Evolutionary conservation across 2,888 invertebrate genomes (phyloP), one percentile per base, ranked within the genome.

Genomic region (Melieria omissa): DNA sequence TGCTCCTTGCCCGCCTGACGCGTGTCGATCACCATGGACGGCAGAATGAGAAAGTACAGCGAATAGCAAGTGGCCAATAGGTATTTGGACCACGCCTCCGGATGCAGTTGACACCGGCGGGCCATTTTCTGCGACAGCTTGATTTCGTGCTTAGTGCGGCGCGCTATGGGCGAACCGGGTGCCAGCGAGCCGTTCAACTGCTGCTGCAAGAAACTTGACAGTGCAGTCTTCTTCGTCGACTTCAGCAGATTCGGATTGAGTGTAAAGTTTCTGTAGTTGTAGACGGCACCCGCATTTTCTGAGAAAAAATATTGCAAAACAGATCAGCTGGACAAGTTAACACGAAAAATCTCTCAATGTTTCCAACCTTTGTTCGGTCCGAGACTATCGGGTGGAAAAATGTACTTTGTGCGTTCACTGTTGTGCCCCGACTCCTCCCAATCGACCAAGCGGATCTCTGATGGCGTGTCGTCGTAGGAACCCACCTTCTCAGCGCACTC

Each of bases 1-100:
- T 93, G 93, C 79, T 93, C 93, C 82, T 92, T 93, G 74, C 94
- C 93, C 47, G 80, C 79, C 66, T 93, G 93, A 2, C 91, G 89
- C 78, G 89, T 90, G 84, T 91, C 88, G 83, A 89, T 90, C 81
- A 92, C 90, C 88, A 92, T 94, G 87, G 98, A 95, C 41, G 99
- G 99, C 77, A 99, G 89, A 80, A 97, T 93, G 81, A 99, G 92
- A 87, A 99, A 99, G 92, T 99, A 99, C 44, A 99, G 89, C 52
- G 98, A 96, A 84, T 95, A 95, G 83, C 95, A 96, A 2, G 96
- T 94, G 52, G 94, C 94, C 7, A 96, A 89, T 29, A 96, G 88
- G 86, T 95, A 97, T 86, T 94, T 94, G 5, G 97, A 95, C 98
- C 98, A 98, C n/a, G 93, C 89, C 80, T 95, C 93, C 1, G 98